Evolutionary conservation across 1,140 invertebrate genomes (phyloP), one percentile per base, ranked within the genome.

Genomic region (Drosophila mojavensis): DNA sequence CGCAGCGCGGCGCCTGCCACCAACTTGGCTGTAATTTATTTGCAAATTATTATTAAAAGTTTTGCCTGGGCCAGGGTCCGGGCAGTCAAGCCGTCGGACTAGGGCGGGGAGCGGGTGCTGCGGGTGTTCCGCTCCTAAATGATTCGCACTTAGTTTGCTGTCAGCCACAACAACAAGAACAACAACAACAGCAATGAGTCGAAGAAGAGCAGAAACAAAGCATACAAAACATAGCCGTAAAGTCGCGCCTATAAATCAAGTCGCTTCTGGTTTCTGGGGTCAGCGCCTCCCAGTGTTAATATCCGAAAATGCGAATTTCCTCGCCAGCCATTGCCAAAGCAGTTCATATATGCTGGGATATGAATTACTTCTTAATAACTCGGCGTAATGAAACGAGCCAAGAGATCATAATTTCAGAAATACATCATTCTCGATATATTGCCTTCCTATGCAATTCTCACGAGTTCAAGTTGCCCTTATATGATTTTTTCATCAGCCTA

Each of bases 11-110:
- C 63, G 64, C 43, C 63, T 56, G 65, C 70, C 72, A 63, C 66
- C 73, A 81, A 82, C 82, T 90, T 78, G 77, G 51, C 72, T 83
- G 79, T 90, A 83, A 90, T 90, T 90, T 90, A 90, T 90, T 90
- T 90, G 88, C 86, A 90, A 90, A 90, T 90, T 88, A 90, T 90
- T 91, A 90, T 90, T 90, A 90, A 90, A 90, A 90, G 79, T 90
- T 83, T 81, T 86, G 68, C 69, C 39, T 58, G 63, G 66, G 62
- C 71, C 26, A 50, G 48, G 11, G 56, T 43, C 43, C 48, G 43
- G 36, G 45, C 65, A 53, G 50, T 33, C 43, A 17, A 20, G 43
- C 15, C 2, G 15, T 6, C 43, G 11, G 17, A 17, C 36, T 9
- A 11, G 36, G 17, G 17, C 28, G 5, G 28, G 28, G 43, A 9